phyloP scores from a whole-genome alignment of 2,113 vertebrate genomes.

The Oncorhynchus keta region DNA sequence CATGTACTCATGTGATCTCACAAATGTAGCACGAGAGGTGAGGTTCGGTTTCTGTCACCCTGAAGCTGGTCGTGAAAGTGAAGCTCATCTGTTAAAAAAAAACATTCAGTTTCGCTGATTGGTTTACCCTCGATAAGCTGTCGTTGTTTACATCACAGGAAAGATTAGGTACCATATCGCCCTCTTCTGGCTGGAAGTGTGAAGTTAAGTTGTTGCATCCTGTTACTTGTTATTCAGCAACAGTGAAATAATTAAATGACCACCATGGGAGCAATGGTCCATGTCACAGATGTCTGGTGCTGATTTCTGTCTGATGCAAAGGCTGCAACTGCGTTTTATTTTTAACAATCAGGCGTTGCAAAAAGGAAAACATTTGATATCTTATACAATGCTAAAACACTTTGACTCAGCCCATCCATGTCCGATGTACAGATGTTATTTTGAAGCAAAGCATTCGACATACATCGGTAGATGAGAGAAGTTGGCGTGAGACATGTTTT shows the following conservation, averaged over 20 bases:
- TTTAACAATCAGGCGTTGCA: too few species aligned
- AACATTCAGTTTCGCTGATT: too few species aligned
- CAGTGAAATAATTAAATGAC: neutral
- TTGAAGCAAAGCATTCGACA: too few species aligned
- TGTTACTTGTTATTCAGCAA: neutral
- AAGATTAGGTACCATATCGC: slow-evolving; percentile 49
- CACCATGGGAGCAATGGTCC: neutral
- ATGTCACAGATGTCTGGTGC: too few species aligned
- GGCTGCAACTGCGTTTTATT: too few species aligned
- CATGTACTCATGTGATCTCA: neutral
- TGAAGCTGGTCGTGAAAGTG: neutral
- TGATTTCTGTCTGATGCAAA: too few species aligned
- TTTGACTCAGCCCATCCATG: neutral
- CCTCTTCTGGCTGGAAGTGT: slow-evolving; percentile 53
- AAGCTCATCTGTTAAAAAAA: neutral
- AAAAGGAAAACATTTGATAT: neutral
- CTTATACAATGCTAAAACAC: neutral
- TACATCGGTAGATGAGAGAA: too few species aligned
- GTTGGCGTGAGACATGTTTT: too few species aligned
- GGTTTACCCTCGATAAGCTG: neutral
- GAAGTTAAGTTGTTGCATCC: neutral
- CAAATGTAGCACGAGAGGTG: neutral
- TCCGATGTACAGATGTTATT: too few species aligned
- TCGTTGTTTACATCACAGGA: neutral
- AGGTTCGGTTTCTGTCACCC: neutral